Conservation (phyloP, 2,113 vertebrate species). For the Donacobius atricapilla region DNA sequence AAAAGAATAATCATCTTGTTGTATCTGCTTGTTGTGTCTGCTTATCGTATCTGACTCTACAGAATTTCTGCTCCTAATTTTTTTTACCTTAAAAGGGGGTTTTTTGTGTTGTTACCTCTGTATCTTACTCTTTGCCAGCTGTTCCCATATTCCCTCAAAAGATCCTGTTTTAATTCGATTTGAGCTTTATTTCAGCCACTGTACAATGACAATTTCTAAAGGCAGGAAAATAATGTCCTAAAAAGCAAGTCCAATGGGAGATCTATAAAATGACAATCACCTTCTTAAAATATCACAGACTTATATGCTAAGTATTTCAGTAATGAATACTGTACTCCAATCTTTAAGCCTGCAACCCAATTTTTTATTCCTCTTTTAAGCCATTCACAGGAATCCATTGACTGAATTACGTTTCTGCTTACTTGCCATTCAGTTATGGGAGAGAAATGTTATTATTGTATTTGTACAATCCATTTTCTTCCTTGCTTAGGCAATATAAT, state of each 20-base stretch:
- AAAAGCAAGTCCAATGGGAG: background rate
- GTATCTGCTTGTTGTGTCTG: too few relatives aligned
- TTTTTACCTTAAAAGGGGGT: background rate
- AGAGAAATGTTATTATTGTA: background rate
- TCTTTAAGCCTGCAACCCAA: background rate
- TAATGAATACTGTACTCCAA: background rate
- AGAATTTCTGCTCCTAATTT: background rate
- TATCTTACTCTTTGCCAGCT: background rate
- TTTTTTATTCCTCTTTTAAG: background rate
- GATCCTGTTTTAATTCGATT: background rate
- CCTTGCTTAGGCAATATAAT: background rate
- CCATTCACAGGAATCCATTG: background rate
- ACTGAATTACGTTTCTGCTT: background rate
- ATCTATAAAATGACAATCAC: background rate
- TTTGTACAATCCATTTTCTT: background rate
- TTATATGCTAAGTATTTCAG: background rate
- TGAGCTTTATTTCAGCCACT: background rate
- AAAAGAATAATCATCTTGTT: too few relatives aligned
- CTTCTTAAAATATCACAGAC: slow-evolving; percentile 10
- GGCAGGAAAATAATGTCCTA: background rate
- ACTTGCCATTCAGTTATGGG: background rate
- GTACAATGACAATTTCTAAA: background rate
- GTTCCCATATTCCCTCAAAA: background rate
- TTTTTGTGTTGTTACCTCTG: background rate
- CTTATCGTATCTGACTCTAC: background rate